These are phyloP conservation scores for Eumacrocentrus americanus DNA, from an alignment of 2,888 invertebrate genomes.

Conservation along the genomic window DNA sequence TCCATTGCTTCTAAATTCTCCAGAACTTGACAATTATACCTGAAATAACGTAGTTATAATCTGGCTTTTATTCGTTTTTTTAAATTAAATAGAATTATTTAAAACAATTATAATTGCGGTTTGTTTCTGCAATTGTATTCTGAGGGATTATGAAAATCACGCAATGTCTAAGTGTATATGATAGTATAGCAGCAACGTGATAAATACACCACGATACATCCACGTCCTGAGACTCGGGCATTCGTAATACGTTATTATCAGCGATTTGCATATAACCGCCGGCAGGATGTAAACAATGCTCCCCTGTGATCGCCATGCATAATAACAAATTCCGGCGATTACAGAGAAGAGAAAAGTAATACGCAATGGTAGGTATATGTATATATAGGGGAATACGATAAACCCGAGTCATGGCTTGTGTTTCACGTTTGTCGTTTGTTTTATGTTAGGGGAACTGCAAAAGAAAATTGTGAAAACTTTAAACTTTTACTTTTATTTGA, in stretches of 20 bases:
- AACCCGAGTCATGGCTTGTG: background rate
- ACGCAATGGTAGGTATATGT: background rate
- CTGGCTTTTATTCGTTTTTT: background rate
- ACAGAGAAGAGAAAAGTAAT: background rate
- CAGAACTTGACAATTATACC: too few relatives aligned
- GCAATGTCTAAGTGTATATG: background rate
- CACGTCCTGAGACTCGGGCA: background rate
- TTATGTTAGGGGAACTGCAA: background rate
- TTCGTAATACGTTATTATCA: slow-evolving; percentile 36
- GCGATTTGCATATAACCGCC: slow-evolving; percentile 42
- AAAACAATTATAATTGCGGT: too few relatives aligned
- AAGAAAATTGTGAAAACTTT: background rate
- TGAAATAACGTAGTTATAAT: too few relatives aligned
- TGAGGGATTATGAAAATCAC: background rate
- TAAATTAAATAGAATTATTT: background rate
- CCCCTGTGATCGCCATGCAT: background rate
- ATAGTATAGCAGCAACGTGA: background rate
- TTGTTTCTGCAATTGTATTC: too few relatives aligned
- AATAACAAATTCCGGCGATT: background rate
- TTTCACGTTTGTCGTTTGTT: too few relatives aligned
- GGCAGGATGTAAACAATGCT: slow-evolving; percentile 35
- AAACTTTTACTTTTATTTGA: background rate
- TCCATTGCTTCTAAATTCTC: background rate
- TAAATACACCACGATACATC: slow-evolving; percentile 1
- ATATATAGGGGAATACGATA: background rate